Conservation (phyloP, 35 echinoderm and acorn worm genomes). For the Patiria miniata region DNA sequence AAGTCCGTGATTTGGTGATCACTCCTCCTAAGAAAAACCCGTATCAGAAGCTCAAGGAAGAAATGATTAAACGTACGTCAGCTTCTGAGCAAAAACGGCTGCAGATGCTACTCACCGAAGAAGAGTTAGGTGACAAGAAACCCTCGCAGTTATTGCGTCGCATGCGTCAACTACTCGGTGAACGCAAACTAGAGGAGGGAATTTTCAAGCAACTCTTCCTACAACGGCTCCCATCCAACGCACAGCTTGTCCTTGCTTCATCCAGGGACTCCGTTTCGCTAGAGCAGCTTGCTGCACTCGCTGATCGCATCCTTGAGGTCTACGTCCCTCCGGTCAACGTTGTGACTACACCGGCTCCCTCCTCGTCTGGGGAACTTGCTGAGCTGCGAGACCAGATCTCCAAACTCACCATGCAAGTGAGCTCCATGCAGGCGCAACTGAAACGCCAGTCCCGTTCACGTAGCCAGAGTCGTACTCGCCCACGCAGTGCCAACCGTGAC, state of each 20-base stretch:
- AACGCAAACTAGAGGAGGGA: constrained; percentile 10
- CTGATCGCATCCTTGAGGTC: constrained; percentile 42
- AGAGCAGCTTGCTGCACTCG: constrained; percentile 17
- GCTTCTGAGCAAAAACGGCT: too few species aligned
- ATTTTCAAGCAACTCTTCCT: constrained; percentile 42
- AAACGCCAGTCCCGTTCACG: background rate
- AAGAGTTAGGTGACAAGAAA: too few species aligned
- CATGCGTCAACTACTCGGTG: too few species aligned
- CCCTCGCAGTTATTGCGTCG: too few species aligned
- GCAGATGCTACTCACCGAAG: too few species aligned
- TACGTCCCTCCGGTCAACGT: background rate
- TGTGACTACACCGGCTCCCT: background rate
- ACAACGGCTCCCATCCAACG: constrained; percentile 40
- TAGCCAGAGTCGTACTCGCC: background rate
- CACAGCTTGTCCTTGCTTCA: constrained; percentile 37
- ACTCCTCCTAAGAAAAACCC: too few species aligned
- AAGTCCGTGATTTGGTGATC: too few species aligned
- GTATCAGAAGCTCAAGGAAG: too few species aligned
- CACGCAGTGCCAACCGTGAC: background rate
- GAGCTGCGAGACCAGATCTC: background rate
- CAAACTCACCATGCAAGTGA: background rate
- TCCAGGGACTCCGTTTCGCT: background rate
- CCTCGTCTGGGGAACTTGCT: background rate
- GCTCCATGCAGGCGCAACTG: background rate
- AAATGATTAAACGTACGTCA: too few species aligned